A percentile compares a stretch with the other conserved stretches of the same genome.
phyloP scores from a whole-genome alignment of 2,113 vertebrate genomes.

The Paracanthobrama guichenoti region DNA sequence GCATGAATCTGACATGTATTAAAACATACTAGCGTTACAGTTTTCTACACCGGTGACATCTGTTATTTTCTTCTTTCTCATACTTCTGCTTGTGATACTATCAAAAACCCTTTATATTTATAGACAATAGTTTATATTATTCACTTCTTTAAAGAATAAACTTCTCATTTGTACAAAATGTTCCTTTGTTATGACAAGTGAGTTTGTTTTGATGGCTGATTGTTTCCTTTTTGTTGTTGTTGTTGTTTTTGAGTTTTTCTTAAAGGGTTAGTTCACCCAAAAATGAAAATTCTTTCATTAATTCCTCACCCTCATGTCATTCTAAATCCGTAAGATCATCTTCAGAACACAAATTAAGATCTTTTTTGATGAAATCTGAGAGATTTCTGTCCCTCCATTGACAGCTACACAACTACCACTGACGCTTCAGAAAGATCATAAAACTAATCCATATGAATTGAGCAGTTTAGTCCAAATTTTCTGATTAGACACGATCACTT shows the following conservation, averaged over 20 bases:
- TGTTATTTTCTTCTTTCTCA: conserved; percentile 71
- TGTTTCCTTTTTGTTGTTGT: not conserved
- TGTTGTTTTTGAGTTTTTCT: not conserved
- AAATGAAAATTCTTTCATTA: no score
- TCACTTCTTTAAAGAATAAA: conserved; percentile 91
- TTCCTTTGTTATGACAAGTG: not conserved
- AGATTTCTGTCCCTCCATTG: no score
- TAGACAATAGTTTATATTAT: conserved; percentile 90
- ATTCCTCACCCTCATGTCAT: no score
- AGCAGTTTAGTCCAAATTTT: no score
- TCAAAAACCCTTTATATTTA: conserved; percentile 94
- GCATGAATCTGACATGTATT: conserved; percentile 75
- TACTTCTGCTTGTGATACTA: conserved; percentile 88
- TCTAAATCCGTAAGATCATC: no score
- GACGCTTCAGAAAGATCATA: no score
- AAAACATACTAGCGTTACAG: not conserved
- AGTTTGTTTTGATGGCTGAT: not conserved
- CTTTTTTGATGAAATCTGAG: no score
- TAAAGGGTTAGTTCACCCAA: no score
- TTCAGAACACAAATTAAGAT: no score
- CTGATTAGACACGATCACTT: rapidly evolving
- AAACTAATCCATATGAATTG: no score
- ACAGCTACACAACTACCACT: no score
- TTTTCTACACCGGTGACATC: conserved; percentile 40
- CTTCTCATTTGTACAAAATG: conserved; percentile 83